These are phyloP conservation scores for Perca schrenkii DNA, from an alignment of 2,113 vertebrate genomes.

Conservation along the genomic window DNA sequence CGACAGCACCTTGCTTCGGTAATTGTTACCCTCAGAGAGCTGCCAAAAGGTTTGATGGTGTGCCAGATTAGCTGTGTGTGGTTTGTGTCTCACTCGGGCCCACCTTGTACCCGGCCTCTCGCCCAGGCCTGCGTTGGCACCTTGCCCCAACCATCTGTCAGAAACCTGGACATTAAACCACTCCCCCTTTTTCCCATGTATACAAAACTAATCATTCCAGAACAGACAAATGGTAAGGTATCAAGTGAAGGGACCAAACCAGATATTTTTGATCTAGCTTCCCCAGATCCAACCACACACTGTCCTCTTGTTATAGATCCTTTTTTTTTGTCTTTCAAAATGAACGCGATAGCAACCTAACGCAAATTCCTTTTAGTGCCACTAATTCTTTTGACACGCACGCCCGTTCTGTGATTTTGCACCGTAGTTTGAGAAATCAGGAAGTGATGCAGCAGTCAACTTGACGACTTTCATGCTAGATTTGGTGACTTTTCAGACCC, in stretches of 20 bases:
- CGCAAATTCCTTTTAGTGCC: too few relatives aligned
- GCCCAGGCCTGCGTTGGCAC: constrained; percentile 69
- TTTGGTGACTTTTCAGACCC: too few relatives aligned
- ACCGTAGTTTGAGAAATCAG: too few relatives aligned
- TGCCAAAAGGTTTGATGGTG: constrained; percentile 66
- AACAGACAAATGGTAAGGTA: constrained; percentile 3
- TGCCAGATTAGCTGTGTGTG: constrained; percentile 78
- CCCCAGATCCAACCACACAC: neutral
- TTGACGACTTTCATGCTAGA: too few relatives aligned
- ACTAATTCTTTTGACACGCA: too few relatives aligned
- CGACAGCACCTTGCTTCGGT: constrained; percentile 63
- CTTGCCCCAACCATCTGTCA: constrained; percentile 74
- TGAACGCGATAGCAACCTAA: too few relatives aligned
- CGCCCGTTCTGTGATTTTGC: too few relatives aligned
- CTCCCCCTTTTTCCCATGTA: neutral
- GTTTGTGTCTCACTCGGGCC: constrained; percentile 73
- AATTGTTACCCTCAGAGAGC: constrained; percentile 75
- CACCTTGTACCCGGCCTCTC: constrained; percentile 69
- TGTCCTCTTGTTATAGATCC: too few relatives aligned
- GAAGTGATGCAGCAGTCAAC: too few relatives aligned
- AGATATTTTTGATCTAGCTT: neutral
- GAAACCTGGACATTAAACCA: constrained; percentile 55
- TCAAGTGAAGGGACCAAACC: neutral
- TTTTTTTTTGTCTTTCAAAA: too few relatives aligned
- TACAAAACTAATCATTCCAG: constrained; percentile 32